phyloP scores from a whole-genome alignment of 1,140 invertebrate species.

The Drosophila tristis region DNA sequence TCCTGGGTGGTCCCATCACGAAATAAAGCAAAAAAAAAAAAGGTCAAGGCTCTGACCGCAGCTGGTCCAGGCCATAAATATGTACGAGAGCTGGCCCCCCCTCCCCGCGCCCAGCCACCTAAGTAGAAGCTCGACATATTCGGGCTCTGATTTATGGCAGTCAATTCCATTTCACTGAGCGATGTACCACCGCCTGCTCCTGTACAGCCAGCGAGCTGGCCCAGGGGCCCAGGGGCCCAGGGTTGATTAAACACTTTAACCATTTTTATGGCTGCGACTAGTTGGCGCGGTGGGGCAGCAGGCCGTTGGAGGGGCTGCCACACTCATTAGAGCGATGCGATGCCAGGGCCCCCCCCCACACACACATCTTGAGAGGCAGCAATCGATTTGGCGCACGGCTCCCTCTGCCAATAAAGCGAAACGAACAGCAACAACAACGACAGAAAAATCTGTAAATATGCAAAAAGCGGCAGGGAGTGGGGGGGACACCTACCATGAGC shows the following conservation, averaged over 20 bases:
- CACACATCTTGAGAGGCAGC: too few relatives aligned
- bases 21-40: conserved; percentile 3
- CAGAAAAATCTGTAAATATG: conserved; percentile 58
- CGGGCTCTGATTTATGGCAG: conserved; percentile 70
- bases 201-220: conserved; percentile 2
- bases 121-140: conserved; percentile 44
- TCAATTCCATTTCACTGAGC: conserved; percentile 66
- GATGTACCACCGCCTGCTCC: too few relatives aligned
- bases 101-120: background rate
- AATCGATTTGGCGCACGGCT: conserved; percentile 12
- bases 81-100: background rate
- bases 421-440: background rate
- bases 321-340: conserved; percentile 16
- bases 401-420: conserved; percentile 27
- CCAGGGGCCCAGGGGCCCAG: background rate
- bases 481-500: too few relatives aligned
- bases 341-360: too few relatives aligned
- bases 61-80: conserved; percentile 30
- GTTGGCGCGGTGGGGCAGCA: background rate
- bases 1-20: too few relatives aligned
- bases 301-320: too few relatives aligned
- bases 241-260: conserved; percentile 67
- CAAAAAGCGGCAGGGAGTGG: conserved; percentile 27
- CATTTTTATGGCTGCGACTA: conserved; percentile 32
- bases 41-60: conserved; percentile 54